Percentiles rank a stretch among this genome's conserved stretches.
Conservation (phyloP, 2,888 invertebrate species). For the Machimus rusticus region DNA sequence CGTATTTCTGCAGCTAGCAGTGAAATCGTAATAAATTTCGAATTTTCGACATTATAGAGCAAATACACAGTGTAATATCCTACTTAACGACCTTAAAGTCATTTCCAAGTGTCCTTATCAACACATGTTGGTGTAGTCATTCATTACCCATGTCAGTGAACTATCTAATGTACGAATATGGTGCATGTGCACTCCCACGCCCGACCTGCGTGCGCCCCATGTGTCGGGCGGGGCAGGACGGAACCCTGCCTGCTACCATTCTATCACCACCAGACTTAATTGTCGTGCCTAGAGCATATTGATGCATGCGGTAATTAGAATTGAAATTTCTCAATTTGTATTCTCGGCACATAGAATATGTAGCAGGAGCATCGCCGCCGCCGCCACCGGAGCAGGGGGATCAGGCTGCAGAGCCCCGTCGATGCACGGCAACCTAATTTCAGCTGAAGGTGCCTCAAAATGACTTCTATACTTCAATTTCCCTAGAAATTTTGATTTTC, state of each 20-base stretch:
- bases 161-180: not conserved
- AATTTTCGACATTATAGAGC: constrained; percentile 39
- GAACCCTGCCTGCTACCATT: constrained; percentile 26
- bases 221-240: not conserved
- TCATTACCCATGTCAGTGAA: constrained; percentile 34
- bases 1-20: constrained; percentile 9
- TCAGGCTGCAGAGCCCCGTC: not conserved
- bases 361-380: not conserved
- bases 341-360: constrained; percentile 41
- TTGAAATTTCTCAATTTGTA: constrained; percentile 49
- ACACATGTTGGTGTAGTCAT: constrained; percentile 35
- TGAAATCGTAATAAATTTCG: constrained; percentile 30
- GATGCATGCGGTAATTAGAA: constrained; percentile 48
- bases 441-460: constrained; percentile 29
- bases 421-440: not conserved
- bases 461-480: constrained; percentile 43
- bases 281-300: constrained; percentile 48
- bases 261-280: constrained; percentile 46
- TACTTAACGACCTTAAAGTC: constrained; percentile 44
- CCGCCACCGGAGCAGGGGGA: not conserved
- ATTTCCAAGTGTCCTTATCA: constrained; percentile 40
- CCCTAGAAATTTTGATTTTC: constrained; percentile 36
- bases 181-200: not conserved
- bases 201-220: not conserved
- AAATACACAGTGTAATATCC: constrained; percentile 41